phyloP scores from a whole-genome alignment of 1,140 invertebrate genomes.

The Zaprionus africanus region DNA sequence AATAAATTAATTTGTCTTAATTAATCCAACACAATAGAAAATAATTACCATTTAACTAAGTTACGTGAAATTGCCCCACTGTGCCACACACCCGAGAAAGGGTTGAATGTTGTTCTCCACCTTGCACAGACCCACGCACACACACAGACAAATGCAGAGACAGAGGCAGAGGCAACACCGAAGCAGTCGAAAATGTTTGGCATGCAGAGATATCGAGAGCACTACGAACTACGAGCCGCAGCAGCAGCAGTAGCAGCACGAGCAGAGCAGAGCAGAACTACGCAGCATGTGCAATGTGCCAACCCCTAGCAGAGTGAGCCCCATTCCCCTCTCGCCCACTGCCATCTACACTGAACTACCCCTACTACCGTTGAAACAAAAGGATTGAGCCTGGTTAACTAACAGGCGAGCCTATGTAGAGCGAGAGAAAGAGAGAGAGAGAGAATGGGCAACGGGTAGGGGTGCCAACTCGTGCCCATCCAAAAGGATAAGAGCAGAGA shows the following conservation, averaged over 20 bases:
- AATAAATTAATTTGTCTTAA: too few species aligned
- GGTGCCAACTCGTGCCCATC: constrained; percentile 16
- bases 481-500: constrained; percentile 1
- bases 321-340: constrained; percentile 1
- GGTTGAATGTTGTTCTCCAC: constrained; percentile 46
- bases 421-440: background rate
- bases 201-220: constrained; percentile 65
- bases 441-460: constrained; percentile 12
- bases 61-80: constrained; percentile 15
- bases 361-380: constrained; percentile 44
- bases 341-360: constrained; percentile 21
- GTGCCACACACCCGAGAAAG: constrained; percentile 32
- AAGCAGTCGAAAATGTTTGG: constrained; percentile 60
- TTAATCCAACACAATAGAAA: too few species aligned
- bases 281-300: constrained; percentile 43
- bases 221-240: constrained; percentile 46
- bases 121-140: background rate
- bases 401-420: constrained; percentile 21
- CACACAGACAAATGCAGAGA: background rate
- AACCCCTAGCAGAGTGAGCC: constrained; percentile 26
- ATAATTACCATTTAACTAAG: background rate
- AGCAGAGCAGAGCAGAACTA: constrained; percentile 35
- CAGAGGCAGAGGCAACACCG: constrained; percentile 8
- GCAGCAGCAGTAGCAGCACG: background rate
- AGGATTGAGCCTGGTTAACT: constrained; percentile 44